Conservation (phyloP, 2,888 invertebrate genomes). For the Labia minor region DNA sequence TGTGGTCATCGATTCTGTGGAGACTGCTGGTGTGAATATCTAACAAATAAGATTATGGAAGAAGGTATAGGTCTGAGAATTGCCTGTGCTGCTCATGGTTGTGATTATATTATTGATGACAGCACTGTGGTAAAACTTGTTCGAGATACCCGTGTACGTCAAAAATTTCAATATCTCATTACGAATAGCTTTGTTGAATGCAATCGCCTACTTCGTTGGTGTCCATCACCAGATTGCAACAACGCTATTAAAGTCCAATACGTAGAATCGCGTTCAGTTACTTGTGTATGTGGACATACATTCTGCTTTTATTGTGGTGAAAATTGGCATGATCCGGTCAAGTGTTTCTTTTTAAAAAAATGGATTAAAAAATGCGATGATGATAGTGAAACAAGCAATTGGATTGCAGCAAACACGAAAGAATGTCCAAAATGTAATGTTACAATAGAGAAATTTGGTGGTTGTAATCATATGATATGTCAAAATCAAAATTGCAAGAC, state of each 20-base stretch:
- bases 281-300: slow-evolving; percentile 43
- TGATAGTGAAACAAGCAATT: slow-evolving; percentile 51
- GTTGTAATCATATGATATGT: slow-evolving; percentile 55
- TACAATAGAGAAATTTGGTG: slow-evolving; percentile 42
- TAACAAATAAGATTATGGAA: slow-evolving; percentile 47
- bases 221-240: slow-evolving; percentile 48
- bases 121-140: slow-evolving; percentile 43
- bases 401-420: slow-evolving; percentile 54
- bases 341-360: slow-evolving; percentile 43
- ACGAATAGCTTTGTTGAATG: slow-evolving; percentile 51
- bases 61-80: slow-evolving; percentile 42
- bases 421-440: slow-evolving; percentile 51
- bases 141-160: slow-evolving; percentile 34
- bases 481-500: slow-evolving; percentile 47
- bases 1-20: slow-evolving; percentile 49
- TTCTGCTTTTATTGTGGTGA: slow-evolving; percentile 48
- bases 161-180: slow-evolving; percentile 45
- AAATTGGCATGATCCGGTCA: slow-evolving; percentile 49
- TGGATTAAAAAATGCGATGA: slow-evolving; percentile 55
- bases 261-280: slow-evolving; percentile 42
- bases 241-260: slow-evolving; percentile 42
- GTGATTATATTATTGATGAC: slow-evolving; percentile 48
- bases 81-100: slow-evolving; percentile 38
- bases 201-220: slow-evolving; percentile 44
- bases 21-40: slow-evolving; percentile 46